These are phyloP conservation scores for Halcyon badia DNA, from an alignment of 2,797 vertebrate genomes.

Conservation along the genomic window DNA sequence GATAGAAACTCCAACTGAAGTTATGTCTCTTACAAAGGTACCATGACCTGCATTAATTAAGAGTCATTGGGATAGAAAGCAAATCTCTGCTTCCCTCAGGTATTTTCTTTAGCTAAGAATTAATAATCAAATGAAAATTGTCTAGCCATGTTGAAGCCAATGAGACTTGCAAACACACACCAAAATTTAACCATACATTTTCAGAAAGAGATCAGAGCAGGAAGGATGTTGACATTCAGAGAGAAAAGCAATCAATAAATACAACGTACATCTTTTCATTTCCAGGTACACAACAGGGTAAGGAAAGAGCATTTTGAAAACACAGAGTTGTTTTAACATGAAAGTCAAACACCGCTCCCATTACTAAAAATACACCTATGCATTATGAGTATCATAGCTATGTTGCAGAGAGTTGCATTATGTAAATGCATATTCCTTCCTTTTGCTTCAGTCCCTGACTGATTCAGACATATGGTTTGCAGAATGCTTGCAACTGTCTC, in stretches of 20 bases:
- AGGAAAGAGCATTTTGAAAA: not conserved
- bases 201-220: not conserved
- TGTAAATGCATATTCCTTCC: constrained; percentile 40
- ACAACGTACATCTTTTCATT: not conserved
- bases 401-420: not conserved
- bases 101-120: not conserved
- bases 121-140: not conserved
- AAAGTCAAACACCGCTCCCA: not conserved
- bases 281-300: not conserved
- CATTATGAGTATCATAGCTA: not conserved
- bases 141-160: not conserved
- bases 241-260: not conserved
- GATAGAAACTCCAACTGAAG: not conserved
- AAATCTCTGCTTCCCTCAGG: not conserved
- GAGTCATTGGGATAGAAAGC: not conserved
- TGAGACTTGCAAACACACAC: not conserved
- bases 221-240: not conserved
- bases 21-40: not conserved
- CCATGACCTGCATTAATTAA: not conserved
- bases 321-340: not conserved
- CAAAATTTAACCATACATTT: not conserved
- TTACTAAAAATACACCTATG: not conserved
- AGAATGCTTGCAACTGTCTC: constrained; percentile 65
- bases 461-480: constrained; percentile 69
- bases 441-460: constrained; percentile 35